Evolutionary conservation across 2,113 vertebrate genomes (phyloP).

Genomic region (Zonotrichia leucophrys): DNA sequence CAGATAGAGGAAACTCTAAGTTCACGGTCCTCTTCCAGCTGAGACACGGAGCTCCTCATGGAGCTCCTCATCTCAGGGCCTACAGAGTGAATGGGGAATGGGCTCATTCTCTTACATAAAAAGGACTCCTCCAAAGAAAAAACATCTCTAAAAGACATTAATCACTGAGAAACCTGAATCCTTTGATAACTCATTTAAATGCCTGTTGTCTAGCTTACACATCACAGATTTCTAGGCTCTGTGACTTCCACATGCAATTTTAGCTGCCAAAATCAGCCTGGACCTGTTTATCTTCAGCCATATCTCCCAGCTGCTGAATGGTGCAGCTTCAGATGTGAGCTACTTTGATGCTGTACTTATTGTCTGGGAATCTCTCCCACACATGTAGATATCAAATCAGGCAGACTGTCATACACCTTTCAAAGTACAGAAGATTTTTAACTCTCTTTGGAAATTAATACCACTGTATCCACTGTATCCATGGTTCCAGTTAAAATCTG

Average conservation of each 20-base stretch:
- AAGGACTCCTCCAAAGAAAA: neutral
- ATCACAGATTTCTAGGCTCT: neutral
- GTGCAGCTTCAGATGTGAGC: neutral
- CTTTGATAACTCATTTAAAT: neutral
- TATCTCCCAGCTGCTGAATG: neutral
- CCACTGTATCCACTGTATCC: neutral
- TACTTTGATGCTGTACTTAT: neutral
- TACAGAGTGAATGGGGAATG: neutral
- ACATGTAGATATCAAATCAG: neutral
- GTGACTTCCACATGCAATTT: neutral
- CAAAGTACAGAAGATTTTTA: neutral
- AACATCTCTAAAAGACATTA: neutral
- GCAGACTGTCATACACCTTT: neutral
- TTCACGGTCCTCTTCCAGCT: neutral
- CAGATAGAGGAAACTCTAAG: neutral
- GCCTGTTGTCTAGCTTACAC: neutral
- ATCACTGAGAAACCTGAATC: neutral
- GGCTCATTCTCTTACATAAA: neutral
- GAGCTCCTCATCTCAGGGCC: neutral
- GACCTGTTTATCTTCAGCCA: neutral
- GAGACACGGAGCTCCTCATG: neutral
- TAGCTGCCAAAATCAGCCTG: neutral
- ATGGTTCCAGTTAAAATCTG: neutral
- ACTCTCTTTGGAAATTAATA: neutral
- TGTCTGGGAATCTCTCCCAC: neutral